Conservation (phyloP, 1,140 invertebrate species). For the Lordiphosa stackelbergi region DNA sequence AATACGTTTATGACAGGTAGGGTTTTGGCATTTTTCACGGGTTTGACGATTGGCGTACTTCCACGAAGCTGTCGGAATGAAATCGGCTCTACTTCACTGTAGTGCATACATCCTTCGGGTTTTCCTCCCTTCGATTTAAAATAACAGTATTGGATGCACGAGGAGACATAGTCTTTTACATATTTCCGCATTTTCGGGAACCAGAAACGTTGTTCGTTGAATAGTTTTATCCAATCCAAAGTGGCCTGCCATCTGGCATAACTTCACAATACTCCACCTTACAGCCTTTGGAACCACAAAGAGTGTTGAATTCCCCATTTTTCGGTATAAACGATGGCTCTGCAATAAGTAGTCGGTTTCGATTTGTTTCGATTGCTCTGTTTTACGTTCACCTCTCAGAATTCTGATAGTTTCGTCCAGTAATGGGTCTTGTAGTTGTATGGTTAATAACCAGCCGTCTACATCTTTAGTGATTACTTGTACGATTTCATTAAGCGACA, state of each 20-base stretch:
- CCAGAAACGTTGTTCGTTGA: neutral
- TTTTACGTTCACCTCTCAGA: too few relatives aligned
- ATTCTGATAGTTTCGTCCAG: neutral
- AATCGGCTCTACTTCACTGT: too few relatives aligned
- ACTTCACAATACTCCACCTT: neutral
- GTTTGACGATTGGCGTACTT: too few relatives aligned
- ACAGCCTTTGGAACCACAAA: conserved; percentile 1
- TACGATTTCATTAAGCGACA: too few relatives aligned
- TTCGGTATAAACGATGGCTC: too few relatives aligned
- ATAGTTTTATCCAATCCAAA: neutral
- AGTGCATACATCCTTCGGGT: conserved; percentile 1
- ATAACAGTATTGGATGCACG: neutral
- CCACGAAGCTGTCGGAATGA: too few relatives aligned
- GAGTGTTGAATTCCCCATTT: too few relatives aligned
- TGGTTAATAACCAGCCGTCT: neutral
- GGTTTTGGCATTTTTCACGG: too few relatives aligned
- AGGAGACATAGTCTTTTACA: neutral
- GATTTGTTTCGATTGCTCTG: too few relatives aligned
- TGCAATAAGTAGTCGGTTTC: too few relatives aligned
- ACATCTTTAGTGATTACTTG: too few relatives aligned
- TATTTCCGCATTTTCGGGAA: conserved; percentile 10
- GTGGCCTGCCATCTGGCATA: neutral
- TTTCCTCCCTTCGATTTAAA: neutral
- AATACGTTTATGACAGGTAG: too few relatives aligned
- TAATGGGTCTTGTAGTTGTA: neutral